Evolutionary conservation across 2,888 invertebrate species (phyloP).

Genomic region (Caenorhabditis wallacei): DNA sequence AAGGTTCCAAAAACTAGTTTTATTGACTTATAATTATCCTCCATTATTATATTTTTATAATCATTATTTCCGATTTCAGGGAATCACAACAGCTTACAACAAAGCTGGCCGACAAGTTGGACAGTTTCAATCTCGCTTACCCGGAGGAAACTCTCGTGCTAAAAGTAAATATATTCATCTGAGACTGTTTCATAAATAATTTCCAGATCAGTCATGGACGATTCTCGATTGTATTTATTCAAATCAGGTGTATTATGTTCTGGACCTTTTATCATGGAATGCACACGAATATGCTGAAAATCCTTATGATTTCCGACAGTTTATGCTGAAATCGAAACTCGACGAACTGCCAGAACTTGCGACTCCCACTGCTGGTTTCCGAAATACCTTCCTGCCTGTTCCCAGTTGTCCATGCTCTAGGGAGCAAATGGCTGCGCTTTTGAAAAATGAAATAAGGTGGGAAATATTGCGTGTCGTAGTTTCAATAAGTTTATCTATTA

Average conservation of each 20-base stretch:
- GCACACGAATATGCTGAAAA: conserved; percentile 52
- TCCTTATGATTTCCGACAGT: conserved; percentile 89
- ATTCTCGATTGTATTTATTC: conserved; percentile 90
- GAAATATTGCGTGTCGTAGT: neutral
- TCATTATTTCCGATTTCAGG: too few species aligned
- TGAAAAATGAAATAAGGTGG: conserved; percentile 59
- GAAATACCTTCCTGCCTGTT: conserved; percentile 85
- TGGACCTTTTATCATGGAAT: conserved; percentile 91
- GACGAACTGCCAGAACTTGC: conserved; percentile 85
- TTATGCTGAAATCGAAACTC: conserved; percentile 90
- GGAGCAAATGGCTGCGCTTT: conserved; percentile 77
- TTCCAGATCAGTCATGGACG: conserved; percentile 84
- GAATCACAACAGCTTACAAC: conserved; percentile 85
- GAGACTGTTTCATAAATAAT: too few species aligned
- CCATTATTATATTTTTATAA: too few species aligned
- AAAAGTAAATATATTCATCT: too few species aligned
- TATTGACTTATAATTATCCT: too few species aligned
- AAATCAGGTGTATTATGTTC: conserved; percentile 88
- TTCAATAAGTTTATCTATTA: conserved; percentile 16
- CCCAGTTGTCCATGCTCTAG: conserved; percentile 83
- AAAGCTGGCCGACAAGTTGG: conserved; percentile 79
- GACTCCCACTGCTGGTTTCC: conserved; percentile 27
- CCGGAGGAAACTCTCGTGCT: conserved; percentile 83
- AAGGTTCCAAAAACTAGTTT: too few species aligned
- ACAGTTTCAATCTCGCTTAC: conserved; percentile 88